Percentiles rank a stretch among this genome's conserved stretches.
Evolutionary conservation across 2,888 invertebrate species (phyloP).

Genomic region (Pyrocoelia pectoralis): DNA sequence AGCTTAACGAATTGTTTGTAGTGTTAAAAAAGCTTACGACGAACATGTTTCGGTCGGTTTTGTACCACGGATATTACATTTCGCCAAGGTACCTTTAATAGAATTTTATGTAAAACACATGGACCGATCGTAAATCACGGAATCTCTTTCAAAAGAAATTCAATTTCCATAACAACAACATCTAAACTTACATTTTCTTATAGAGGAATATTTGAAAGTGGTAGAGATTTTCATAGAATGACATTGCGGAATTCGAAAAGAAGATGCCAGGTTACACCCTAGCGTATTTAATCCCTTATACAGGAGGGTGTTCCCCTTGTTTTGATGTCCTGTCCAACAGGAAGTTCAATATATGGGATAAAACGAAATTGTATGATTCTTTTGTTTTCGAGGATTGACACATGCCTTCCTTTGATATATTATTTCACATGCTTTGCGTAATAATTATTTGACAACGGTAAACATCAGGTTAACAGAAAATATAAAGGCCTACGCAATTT

Average conservation of each 20-base stretch:
- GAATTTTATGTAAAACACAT: too few relatives aligned
- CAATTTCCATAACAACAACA: neutral
- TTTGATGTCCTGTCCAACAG: slow-evolving; percentile 33
- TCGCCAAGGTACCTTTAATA: too few relatives aligned
- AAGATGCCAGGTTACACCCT: slow-evolving; percentile 22
- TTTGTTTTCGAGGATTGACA: slow-evolving; percentile 24
- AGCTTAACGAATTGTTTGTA: too few relatives aligned
- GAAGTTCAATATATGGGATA: slow-evolving; percentile 32
- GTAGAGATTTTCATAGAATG: slow-evolving; percentile 10
- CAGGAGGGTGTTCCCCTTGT: slow-evolving; percentile 31
- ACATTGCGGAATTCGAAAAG: slow-evolving; percentile 14
- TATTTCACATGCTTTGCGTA: neutral
- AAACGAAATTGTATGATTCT: slow-evolving; percentile 26
- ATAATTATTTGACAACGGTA: neutral
- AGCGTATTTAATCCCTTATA: slow-evolving; percentile 17
- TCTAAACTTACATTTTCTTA: too few relatives aligned
- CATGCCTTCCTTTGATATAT: neutral
- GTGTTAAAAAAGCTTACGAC: too few relatives aligned
- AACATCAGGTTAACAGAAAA: neutral
- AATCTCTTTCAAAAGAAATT: slow-evolving; percentile 8
- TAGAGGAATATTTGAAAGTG: too few relatives aligned
- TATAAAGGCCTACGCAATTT: neutral
- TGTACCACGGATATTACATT: too few relatives aligned
- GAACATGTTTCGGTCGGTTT: too few relatives aligned
- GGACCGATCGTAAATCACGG: slow-evolving; percentile 27